Evolutionary conservation across 2,797 vertebrate genomes (phyloP), one percentile per base, ranked within the genome.

Genomic region (Lepidocolaptes lacrymiger): DNA sequence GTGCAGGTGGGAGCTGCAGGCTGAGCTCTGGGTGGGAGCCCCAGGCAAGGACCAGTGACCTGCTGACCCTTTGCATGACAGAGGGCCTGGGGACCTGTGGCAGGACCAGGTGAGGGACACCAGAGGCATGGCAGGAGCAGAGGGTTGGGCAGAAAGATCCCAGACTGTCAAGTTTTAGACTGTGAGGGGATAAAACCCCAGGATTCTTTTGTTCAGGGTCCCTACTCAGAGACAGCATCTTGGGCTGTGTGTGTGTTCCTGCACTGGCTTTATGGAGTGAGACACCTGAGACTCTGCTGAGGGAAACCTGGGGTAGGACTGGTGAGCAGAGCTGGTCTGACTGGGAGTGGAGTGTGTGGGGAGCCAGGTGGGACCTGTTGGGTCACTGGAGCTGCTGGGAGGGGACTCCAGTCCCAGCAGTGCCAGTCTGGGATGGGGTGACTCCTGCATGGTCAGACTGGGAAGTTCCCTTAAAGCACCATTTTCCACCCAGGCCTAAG

Each of bases 221-320:
- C 14, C 18, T 32, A 5, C n/a, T 83, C 37, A 23, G 58, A 37
- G 21, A 9, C 12, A 41, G 8, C 52, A 48, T 6, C 19, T 36
- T 1, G 6, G 66, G 18, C 30, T 78, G 9, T 17, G 30, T 36
- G 9, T 41, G 32, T 30, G n/a, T 46, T 20, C 3, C 18, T 9
- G 34, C 19, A 23, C 52, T 10, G 14, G 59, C 32, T 66, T 17
- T 7, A 46, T 36, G 5, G 39, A 20, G 3, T 39, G 58, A 8
- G 23, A 37, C 39, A 27, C 32, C 23, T 56, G 43, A 24, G n/a
- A 3, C 22, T 28, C 14, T 56, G 56, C 28, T 21, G 0, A 6
- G 18, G 41, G 5, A 14, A 44, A 0, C 5, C 4, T 9, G 23
- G 71, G 14, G 8, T 5, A 0, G 5, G 19, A 12, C 51, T 26